Percentiles rank a stretch among this genome's conserved stretches.
Evolutionary conservation across 2,797 vertebrate genomes (phyloP).

Genomic region (Capromys pilorides): DNA sequence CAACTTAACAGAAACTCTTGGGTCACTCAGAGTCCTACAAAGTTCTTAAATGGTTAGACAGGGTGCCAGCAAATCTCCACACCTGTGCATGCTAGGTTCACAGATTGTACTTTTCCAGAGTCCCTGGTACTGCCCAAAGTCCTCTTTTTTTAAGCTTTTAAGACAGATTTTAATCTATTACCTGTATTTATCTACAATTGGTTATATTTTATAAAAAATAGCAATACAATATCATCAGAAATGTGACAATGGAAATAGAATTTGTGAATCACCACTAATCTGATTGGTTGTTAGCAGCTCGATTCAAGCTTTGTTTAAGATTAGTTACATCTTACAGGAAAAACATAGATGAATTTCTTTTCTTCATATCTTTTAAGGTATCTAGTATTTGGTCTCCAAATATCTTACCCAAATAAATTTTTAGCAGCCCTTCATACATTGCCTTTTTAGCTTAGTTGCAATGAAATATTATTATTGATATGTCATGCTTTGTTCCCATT

Average conservation of each 20-base stretch:
- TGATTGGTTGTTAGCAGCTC: background rate
- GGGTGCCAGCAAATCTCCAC: too few species aligned
- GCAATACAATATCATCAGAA: background rate
- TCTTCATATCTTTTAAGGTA: background rate
- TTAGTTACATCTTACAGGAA: background rate
- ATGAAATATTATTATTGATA: background rate
- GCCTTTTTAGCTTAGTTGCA: background rate
- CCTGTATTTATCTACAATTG: background rate
- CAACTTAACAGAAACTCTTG: too few species aligned
- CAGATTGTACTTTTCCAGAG: too few species aligned
- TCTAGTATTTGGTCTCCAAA: conserved; percentile 27
- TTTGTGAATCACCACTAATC: background rate
- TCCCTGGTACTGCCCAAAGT: too few species aligned
- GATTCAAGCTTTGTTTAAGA: conserved; percentile 35
- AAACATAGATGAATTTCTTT: background rate
- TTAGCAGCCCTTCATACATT: background rate
- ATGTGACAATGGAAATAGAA: background rate
- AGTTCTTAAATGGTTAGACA: too few species aligned
- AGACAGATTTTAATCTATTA: background rate
- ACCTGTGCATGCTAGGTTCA: too few species aligned
- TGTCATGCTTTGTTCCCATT: background rate
- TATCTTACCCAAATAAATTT: background rate
- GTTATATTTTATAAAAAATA: background rate
- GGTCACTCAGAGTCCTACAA: too few species aligned
- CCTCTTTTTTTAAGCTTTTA: background rate